A percentile compares a stretch with the other conserved stretches of the same genome.
Evolutionary conservation across 2,888 invertebrate species (phyloP).

Genomic region (Oxystoma pomonae): DNA sequence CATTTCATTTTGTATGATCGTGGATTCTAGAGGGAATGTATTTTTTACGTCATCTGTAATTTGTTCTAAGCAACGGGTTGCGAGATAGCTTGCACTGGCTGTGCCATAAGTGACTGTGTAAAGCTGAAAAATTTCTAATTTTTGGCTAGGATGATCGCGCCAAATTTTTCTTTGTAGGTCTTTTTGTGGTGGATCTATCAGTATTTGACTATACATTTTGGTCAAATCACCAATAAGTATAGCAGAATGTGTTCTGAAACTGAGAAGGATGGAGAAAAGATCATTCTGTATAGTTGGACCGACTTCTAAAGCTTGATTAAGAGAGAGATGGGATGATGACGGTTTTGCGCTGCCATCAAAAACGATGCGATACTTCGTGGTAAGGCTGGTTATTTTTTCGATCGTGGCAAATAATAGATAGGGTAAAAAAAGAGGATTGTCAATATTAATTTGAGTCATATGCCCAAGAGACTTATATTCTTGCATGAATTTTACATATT

Average conservation of each 20-base stretch:
- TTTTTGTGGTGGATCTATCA: constrained; percentile 4
- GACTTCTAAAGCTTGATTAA: constrained; percentile 10
- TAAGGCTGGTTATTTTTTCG: constrained; percentile 4
- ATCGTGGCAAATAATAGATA: constrained; percentile 8
- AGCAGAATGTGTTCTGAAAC: constrained; percentile 9
- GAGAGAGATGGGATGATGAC: constrained; percentile 6
- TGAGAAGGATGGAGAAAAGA: constrained; percentile 7
- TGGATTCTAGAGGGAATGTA: not conserved
- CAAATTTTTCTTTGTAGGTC: constrained; percentile 13
- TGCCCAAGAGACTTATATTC: constrained; percentile 4
- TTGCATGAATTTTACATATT: not conserved
- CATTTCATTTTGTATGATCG: constrained; percentile 4
- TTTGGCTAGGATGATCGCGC: not conserved
- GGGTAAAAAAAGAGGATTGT: not conserved
- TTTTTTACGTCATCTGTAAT: not conserved
- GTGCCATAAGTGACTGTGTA: constrained; percentile 15
- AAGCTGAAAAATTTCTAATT: constrained; percentile 9
- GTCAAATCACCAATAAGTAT: constrained; percentile 10
- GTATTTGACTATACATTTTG: constrained; percentile 14
- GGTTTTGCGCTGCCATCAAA: not conserved
- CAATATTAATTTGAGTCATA: constrained; percentile 8
- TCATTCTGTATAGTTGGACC: constrained; percentile 11
- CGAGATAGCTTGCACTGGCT: constrained; percentile 3
- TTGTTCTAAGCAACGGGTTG: constrained; percentile 11
- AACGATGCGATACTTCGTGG: not conserved